Base-by-base conservation (phyloP, 2,113 vertebrate species). In the Toxotes chatareus region DNA sequence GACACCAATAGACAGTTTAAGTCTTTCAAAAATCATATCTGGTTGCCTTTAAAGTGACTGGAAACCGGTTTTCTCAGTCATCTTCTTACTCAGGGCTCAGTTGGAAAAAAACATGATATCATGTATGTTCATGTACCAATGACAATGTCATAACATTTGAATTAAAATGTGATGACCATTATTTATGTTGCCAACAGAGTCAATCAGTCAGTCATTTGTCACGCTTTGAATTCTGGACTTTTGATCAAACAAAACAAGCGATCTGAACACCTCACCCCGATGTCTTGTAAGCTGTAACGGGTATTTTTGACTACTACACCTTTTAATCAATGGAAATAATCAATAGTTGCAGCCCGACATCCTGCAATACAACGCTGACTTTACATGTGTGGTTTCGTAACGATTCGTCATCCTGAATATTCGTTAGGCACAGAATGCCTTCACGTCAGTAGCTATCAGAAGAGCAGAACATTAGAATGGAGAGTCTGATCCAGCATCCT, bases 401-500 rank as follows among this genome's bases (percentile, higher is more conserved):
- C 12, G 47, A 5, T 65, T 56, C 51, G 13, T 21, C 27, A 55
- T 8, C 23, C 3, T 57, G 38, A 70, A 44, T 47, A 40, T 11
- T 53, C 55, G 9, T 32, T 59, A 4, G 8, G 5, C 23, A 47
- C 47, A 59, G 42, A 17, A 59, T 53, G 49, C 21, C 32, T 76
- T 55, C 17, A 56, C 40, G 21, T 59, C 47, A 49, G 64, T 8
- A 23, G 14, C 67, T 34, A 59, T 38, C 36, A 38, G 36, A 38
- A 61, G 77, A 82, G 56, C 34, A 81, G 49, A 75, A 69, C 44
- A 74, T 83, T 79, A 38, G 68, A 21, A 73, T 53, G 6, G 23
- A 53, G 59, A 72, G 62, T 82, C 40, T 62, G 64, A 89, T 83
- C 47, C 42, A 4, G 7, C 49, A 51, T 79, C 59, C 63, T 87